These are phyloP conservation scores for Callionymus lyra DNA, from an alignment of 2,113 vertebrate species.

Conservation along the genomic window DNA sequence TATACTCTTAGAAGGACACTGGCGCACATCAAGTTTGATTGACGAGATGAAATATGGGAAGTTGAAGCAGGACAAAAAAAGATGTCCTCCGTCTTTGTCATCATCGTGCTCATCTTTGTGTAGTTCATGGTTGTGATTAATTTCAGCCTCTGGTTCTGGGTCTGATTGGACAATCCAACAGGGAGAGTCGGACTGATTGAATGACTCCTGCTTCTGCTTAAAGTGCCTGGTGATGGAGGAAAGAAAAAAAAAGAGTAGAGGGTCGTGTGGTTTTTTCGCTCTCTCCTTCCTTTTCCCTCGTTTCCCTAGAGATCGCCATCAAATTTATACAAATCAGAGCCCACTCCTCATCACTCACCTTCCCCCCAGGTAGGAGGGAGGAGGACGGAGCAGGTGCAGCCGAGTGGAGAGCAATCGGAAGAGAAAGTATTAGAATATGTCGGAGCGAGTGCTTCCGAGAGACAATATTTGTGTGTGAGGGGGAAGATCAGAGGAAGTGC, in stretches of 20 bases:
- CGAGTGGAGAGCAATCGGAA: conserved; percentile 51
- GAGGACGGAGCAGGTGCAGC: conserved; percentile 58
- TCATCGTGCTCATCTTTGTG: conserved; percentile 27
- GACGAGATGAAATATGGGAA: too few species aligned
- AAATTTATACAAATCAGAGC: conserved; percentile 63
- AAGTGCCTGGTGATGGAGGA: too few species aligned
- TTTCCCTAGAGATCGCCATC: conserved; percentile 41
- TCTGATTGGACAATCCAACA: conserved; percentile 59
- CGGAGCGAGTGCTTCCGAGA: conserved; percentile 30
- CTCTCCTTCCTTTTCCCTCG: conserved; percentile 1
- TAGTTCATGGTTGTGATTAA: conserved; percentile 57
- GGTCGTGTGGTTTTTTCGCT: conserved; percentile 4
- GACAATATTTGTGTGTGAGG: conserved; percentile 9
- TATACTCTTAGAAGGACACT: too few species aligned
- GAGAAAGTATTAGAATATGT: conserved; percentile 61
- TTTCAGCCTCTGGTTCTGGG: conserved; percentile 43
- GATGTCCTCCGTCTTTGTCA: conserved; percentile 14
- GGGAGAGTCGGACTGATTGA: conserved; percentile 55
- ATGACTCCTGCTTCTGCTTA: conserved; percentile 37
- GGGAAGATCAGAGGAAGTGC: conserved; percentile 11
- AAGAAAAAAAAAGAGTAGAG: background rate
- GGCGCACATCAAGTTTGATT: too few species aligned
- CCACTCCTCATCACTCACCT: conserved; percentile 48
- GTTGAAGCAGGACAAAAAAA: too few species aligned
- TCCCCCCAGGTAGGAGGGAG: conserved; percentile 55